Percentiles rank a stretch among this genome's conserved stretches.
These are phyloP conservation scores for Reinhardtius hippoglossoides DNA, from an alignment of 2,113 vertebrate genomes.

Conservation along the genomic window DNA sequence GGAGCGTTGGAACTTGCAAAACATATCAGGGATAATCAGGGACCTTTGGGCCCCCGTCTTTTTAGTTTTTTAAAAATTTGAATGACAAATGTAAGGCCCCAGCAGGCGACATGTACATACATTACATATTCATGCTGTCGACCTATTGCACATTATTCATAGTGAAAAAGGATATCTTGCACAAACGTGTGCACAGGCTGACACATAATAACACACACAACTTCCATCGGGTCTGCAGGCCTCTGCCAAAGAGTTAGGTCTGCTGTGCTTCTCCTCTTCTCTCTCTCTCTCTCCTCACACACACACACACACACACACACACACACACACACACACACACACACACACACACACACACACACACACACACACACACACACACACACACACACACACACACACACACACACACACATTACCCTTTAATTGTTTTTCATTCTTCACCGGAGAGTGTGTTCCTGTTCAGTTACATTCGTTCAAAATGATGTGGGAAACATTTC, in stretches of 20 bases:
- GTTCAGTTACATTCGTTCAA: conserved; percentile 56
- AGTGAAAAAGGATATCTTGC: conserved; percentile 37
- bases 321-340: conserved; percentile 7
- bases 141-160: conserved; percentile 27
- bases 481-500: conserved; percentile 68
- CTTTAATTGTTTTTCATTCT: conserved; percentile 59
- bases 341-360: neutral
- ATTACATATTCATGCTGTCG: conserved; percentile 23
- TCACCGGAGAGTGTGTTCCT: conserved; percentile 47
- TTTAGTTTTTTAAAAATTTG: neutral
- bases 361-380: conserved; percentile 1
- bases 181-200: neutral
- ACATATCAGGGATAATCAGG: neutral
- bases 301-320: conserved; percentile 1
- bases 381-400: neutral
- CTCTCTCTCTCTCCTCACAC: conserved; percentile 16
- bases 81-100: conserved; percentile 24
- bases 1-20: neutral
- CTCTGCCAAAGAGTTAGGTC: conserved; percentile 46
- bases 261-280: conserved; percentile 24
- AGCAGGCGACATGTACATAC: neutral
- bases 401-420: conserved; percentile 16
- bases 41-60: neutral
- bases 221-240: conserved; percentile 55
- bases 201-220: conserved; percentile 33